Percentiles rank a stretch among this genome's conserved stretches.
phyloP scores from a whole-genome alignment of 2,797 vertebrate species.

The Rhinogobio ventralis region DNA sequence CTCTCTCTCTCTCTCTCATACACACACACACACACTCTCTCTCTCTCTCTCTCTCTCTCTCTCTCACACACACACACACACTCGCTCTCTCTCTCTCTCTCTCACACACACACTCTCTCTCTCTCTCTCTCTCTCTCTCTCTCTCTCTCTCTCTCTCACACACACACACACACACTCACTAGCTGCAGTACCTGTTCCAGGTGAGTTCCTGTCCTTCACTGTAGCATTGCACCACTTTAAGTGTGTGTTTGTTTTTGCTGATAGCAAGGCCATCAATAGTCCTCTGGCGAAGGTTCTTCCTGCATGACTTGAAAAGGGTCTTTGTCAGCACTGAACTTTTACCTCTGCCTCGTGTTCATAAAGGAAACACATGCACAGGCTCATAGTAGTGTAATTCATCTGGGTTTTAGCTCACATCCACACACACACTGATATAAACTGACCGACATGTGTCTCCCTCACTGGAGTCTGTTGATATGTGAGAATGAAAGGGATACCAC shows the following conservation, averaged over 20 bases:
- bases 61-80: too few relatives aligned
- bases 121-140: too few relatives aligned
- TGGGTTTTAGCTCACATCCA: background rate
- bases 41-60: too few relatives aligned
- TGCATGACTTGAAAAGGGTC: constrained; percentile 22
- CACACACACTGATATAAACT: background rate
- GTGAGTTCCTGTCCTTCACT: constrained; percentile 30
- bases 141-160: background rate
- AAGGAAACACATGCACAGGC: background rate
- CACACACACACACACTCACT: background rate
- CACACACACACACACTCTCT: too few relatives aligned
- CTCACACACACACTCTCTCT: too few relatives aligned
- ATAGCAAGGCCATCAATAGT: constrained; percentile 34
- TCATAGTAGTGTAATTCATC: background rate
- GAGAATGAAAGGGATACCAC: background rate
- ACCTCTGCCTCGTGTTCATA: background rate
- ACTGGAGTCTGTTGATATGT: background rate
- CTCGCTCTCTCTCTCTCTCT: background rate
- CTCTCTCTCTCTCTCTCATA: too few relatives aligned
- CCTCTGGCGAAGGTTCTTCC: constrained; percentile 41
- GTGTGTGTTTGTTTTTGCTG: background rate
- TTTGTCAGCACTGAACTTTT: constrained; percentile 42
- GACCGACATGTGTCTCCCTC: background rate
- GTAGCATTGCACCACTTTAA: constrained; percentile 9
- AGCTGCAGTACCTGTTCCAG: constrained; percentile 17